phyloP scores from a whole-genome alignment of 2,797 vertebrate species.

The Linurgus olivaceus region DNA sequence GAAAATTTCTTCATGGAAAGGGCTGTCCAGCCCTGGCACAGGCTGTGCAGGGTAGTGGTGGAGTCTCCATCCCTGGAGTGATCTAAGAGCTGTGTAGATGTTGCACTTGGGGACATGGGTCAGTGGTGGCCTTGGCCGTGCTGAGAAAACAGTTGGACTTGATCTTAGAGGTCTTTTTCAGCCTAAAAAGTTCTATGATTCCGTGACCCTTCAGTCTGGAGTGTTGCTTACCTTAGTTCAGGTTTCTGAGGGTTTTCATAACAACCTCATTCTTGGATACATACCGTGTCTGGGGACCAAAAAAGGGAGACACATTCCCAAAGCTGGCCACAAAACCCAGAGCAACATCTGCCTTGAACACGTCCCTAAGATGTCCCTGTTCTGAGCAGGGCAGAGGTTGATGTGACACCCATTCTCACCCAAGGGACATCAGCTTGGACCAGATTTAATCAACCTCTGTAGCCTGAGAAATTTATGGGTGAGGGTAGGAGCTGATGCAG shows the following conservation, averaged over 20 bases:
- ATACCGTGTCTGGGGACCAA: not conserved
- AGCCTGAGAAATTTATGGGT: not conserved
- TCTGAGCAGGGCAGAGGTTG: not conserved
- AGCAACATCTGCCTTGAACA: not conserved
- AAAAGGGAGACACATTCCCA: not conserved
- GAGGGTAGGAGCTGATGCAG: not conserved
- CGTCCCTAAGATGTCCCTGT: not conserved
- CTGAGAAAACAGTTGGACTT: not conserved
- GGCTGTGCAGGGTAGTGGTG: not conserved
- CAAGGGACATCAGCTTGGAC: not conserved
- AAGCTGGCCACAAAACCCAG: not conserved
- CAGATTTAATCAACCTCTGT: not conserved
- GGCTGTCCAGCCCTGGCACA: not conserved
- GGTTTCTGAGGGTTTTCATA: not conserved
- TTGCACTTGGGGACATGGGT: no score
- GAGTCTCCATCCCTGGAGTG: not conserved
- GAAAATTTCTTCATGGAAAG: not conserved
- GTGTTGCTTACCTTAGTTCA: not conserved
- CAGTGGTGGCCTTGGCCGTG: not conserved
- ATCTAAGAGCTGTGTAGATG: not conserved
- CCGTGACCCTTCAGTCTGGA: not conserved
- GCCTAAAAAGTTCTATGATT: not conserved
- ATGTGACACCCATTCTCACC: not conserved
- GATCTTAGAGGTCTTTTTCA: not conserved
- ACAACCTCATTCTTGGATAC: not conserved